These are phyloP conservation scores for Polypterus senegalus DNA, from an alignment of 2,113 vertebrate species.

Conservation along the genomic window DNA sequence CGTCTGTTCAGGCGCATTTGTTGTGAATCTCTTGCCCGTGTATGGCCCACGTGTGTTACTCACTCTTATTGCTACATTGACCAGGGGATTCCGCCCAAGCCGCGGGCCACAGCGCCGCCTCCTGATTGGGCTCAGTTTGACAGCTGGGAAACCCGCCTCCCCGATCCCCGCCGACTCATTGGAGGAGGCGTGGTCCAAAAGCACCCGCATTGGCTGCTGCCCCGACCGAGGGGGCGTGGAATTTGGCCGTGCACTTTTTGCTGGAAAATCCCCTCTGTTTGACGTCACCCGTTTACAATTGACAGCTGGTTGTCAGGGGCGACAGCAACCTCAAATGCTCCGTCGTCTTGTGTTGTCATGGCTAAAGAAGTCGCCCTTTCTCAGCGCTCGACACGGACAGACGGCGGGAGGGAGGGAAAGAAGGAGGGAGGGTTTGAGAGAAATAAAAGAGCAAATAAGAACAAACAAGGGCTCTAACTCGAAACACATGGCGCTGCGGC, in stretches of 20 bases:
- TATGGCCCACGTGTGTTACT: conserved; percentile 26
- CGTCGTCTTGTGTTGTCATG: conserved; percentile 42
- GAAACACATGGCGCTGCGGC: conserved; percentile 50
- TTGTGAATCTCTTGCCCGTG: conserved; percentile 18
- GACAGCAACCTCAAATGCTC: conserved; percentile 48
- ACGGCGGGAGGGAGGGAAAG: conserved; percentile 5
- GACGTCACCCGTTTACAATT: conserved; percentile 33
- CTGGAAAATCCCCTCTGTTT: conserved; percentile 34
- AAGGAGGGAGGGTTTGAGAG: conserved; percentile 22
- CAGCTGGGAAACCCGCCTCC: conserved; percentile 21
- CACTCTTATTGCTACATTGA: conserved; percentile 19
- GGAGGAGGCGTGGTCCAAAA: conserved; percentile 2
- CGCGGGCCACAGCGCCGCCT: conserved; percentile 17
- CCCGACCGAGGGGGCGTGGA: conserved; percentile 1
- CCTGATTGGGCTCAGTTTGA: conserved; percentile 22
- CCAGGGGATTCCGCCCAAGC: conserved; percentile 25
- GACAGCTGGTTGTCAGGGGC: conserved; percentile 50
- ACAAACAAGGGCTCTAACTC: conserved; percentile 44
- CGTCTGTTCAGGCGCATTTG: conserved; percentile 12
- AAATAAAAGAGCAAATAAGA: conserved; percentile 48
- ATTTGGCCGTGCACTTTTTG: conserved; percentile 10
- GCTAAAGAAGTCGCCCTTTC: conserved; percentile 24
- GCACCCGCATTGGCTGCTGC: conserved; percentile 10
- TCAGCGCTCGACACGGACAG: not conserved
- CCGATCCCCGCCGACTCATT: conserved; percentile 24